Conservation (phyloP, 2,113 vertebrate species). For the Silurus meridionalis region DNA sequence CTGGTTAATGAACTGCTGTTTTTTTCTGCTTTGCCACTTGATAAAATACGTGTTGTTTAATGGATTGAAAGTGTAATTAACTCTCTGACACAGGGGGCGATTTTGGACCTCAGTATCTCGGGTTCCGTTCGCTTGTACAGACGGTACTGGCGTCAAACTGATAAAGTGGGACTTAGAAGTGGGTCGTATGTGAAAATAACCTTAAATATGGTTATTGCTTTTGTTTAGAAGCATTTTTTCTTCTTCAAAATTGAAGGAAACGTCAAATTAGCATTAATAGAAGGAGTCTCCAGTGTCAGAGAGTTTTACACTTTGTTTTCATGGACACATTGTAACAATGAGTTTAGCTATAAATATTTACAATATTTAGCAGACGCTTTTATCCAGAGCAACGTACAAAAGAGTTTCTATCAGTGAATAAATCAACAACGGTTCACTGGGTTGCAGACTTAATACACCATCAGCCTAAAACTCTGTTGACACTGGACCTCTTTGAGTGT, state of each 20-base stretch:
- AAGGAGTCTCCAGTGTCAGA: neutral
- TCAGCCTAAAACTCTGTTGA: no score
- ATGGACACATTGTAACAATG: neutral
- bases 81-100: constrained; percentile 34
- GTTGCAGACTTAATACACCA: no score
- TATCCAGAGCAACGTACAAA: no score
- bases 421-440: no score
- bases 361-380: no score
- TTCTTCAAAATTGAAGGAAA: no score
- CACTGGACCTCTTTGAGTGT: no score
- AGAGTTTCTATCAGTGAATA: no score
- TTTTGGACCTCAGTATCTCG: neutral
- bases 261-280: neutral
- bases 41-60: constrained; percentile 46
- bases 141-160: neutral
- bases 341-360: no score
- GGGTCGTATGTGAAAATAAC: neutral
- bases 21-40: constrained; percentile 47
- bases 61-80: constrained; percentile 48
- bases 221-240: no score
- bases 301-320: neutral
- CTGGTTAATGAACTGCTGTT: constrained; percentile 46
- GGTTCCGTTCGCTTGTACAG: neutral
- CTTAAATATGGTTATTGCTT: neutral
- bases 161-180: neutral